These are phyloP conservation scores for Laspeyria flexula DNA, from an alignment of 2,888 invertebrate genomes.

Conservation along the genomic window DNA sequence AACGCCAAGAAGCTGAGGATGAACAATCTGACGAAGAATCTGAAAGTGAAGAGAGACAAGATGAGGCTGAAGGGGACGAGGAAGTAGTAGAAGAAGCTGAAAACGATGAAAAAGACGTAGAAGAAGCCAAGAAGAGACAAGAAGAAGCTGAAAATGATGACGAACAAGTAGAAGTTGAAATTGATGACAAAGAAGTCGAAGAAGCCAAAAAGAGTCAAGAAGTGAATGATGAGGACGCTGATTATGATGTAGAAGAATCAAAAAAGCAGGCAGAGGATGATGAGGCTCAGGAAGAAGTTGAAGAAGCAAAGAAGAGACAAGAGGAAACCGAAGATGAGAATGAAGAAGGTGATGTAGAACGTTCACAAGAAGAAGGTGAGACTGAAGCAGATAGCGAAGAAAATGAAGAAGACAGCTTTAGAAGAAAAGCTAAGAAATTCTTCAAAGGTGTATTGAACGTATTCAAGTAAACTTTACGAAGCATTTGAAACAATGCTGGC, in stretches of 20 bases:
- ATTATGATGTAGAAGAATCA: constrained; percentile 7
- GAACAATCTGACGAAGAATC: constrained; percentile 14
- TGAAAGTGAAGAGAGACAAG: constrained; percentile 5
- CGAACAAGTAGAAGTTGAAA: constrained; percentile 7
- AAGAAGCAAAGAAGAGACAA: constrained; percentile 14
- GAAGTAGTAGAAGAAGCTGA: constrained; percentile 9
- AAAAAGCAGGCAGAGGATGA: constrained; percentile 17
- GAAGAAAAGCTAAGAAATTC: constrained; percentile 39
- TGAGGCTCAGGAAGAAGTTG: constrained; percentile 16
- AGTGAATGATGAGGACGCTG: constrained; percentile 24
- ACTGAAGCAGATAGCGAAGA: constrained; percentile 10
- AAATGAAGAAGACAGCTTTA: constrained; percentile 17
- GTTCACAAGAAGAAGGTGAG: constrained; percentile 11
- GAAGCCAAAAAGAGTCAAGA: constrained; percentile 21
- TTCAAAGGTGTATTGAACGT: constrained; percentile 59
- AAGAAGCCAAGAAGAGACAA: not conserved
- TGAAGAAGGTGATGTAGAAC: constrained; percentile 11
- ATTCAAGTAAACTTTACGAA: constrained; percentile 58
- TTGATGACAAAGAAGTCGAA: constrained; percentile 8
- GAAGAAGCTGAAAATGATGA: constrained; percentile 6
- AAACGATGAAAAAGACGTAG: constrained; percentile 13
- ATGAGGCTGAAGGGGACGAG: constrained; percentile 7
- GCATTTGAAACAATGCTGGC: constrained; percentile 58
- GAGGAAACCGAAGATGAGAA: constrained; percentile 13
- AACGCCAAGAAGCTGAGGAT: constrained; percentile 14